These are phyloP conservation scores for Atractosteus spatula DNA, from an alignment of 2,113 vertebrate species.

Conservation along the genomic window DNA sequence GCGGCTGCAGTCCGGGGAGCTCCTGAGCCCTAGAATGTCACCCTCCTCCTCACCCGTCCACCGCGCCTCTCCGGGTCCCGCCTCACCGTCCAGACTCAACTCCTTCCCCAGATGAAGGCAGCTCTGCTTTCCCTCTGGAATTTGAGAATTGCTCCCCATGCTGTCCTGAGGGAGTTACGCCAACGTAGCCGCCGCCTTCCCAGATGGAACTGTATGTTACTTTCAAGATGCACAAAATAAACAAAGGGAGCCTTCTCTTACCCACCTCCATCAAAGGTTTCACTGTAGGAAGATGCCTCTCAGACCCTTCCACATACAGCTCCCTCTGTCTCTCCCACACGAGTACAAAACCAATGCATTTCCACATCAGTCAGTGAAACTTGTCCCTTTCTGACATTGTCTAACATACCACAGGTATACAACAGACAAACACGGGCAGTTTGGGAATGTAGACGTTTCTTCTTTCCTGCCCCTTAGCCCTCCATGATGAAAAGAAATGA, in stretches of 20 bases:
- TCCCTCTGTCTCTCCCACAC: background rate
- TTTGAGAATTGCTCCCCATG: background rate
- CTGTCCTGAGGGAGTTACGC: too few relatives aligned
- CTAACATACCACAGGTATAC: slow-evolving; percentile 24
- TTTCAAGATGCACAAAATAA: background rate
- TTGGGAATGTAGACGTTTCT: slow-evolving; percentile 36
- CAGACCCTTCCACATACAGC: background rate
- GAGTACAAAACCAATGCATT: background rate
- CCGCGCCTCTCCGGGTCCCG: slow-evolving; percentile 65
- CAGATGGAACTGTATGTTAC: slow-evolving; percentile 15
- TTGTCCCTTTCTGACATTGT: slow-evolving; percentile 21
- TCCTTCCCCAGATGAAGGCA: slow-evolving; percentile 76
- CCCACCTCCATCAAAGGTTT: background rate
- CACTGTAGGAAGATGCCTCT: background rate
- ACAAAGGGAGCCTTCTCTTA: background rate
- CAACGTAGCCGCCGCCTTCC: background rate
- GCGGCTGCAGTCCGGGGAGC: slow-evolving; percentile 89
- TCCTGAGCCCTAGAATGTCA: slow-evolving; percentile 80
- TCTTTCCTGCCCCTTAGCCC: slow-evolving; percentile 39
- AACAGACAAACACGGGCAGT: background rate
- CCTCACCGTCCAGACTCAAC: slow-evolving; percentile 72
- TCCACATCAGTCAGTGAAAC: background rate
- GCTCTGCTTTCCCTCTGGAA: too few relatives aligned
- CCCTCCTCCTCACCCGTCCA: slow-evolving; percentile 75
- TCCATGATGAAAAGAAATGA: slow-evolving; percentile 33